Evolutionary conservation across 2,113 vertebrate genomes (phyloP).

Genomic region (Spheniscus mendiculus): DNA sequence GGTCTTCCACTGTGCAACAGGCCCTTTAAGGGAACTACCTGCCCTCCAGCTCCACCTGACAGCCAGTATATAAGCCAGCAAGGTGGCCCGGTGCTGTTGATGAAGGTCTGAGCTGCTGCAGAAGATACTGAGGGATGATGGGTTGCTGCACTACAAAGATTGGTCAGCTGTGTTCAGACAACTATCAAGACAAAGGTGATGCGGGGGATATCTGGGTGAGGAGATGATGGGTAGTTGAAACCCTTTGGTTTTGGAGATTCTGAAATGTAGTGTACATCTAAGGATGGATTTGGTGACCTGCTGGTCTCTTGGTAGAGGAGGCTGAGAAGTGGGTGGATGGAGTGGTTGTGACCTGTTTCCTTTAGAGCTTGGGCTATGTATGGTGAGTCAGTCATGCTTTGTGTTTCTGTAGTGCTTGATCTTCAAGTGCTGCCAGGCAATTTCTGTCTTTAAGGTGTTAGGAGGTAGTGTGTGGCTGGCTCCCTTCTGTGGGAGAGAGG

Average conservation of each 20-base stretch:
- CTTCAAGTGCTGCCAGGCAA: background rate
- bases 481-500: background rate
- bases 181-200: background rate
- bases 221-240: accelerated
- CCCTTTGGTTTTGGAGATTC: background rate
- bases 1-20: background rate
- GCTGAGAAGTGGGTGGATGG: background rate
- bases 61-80: background rate
- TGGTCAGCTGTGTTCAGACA: background rate
- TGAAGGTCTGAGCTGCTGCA: accelerated
- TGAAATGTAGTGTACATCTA: background rate
- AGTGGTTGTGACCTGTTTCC: background rate
- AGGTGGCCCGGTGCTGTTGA: accelerated
- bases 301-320: background rate
- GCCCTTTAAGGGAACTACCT: background rate
- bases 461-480: background rate
- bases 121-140: accelerated
- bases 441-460: background rate
- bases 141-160: accelerated
- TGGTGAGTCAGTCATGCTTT: background rate
- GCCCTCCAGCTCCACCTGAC: background rate
- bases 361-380: background rate
- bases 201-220: background rate
- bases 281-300: background rate
- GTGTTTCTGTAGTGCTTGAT: background rate